Evolutionary conservation across 2,113 vertebrate genomes (phyloP).

Genomic region (Hoplias malabaricus): DNA sequence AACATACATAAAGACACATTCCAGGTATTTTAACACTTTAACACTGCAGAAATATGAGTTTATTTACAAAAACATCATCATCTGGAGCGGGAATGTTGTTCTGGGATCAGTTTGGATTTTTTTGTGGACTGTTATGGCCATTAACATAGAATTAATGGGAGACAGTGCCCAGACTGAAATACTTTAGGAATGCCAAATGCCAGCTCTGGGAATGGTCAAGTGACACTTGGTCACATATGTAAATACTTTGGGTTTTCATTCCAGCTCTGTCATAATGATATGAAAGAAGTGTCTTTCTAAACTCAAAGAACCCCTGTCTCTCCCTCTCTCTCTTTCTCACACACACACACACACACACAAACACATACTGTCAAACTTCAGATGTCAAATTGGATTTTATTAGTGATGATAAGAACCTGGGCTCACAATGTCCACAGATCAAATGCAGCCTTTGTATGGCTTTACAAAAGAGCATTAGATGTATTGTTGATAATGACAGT

Average conservation of each 20-base stretch:
- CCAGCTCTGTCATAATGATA: background rate
- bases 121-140: background rate
- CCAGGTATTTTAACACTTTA: background rate
- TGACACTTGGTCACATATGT: background rate
- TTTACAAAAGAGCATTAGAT: too few species aligned
- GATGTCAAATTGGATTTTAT: too few species aligned
- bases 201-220: background rate
- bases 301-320: background rate
- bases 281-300: background rate
- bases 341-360: background rate
- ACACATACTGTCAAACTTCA: background rate
- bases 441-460: too few species aligned
- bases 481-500: too few species aligned
- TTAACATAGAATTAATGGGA: background rate
- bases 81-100: background rate
- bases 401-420: too few species aligned
- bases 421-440: too few species aligned
- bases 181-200: background rate
- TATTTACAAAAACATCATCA: background rate
- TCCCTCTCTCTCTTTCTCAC: background rate
- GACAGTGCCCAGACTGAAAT: background rate
- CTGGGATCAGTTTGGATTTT: background rate
- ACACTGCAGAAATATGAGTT: background rate
- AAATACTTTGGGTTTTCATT: slow-evolving; percentile 15
- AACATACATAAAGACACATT: background rate